Conservation (phyloP, 1,140 invertebrate genomes). For the Aphis gossypii region DNA sequence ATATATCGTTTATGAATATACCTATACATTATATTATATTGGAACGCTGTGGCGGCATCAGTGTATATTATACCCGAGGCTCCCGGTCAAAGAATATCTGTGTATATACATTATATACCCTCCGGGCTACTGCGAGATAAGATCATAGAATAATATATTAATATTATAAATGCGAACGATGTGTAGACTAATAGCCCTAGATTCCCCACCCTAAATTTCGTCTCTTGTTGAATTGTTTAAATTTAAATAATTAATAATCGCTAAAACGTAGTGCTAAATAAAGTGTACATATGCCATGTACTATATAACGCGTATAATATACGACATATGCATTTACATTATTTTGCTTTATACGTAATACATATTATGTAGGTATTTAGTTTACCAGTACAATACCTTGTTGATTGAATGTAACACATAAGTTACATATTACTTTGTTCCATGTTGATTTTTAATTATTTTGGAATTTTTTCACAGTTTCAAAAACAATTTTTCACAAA, state of each 20-base stretch:
- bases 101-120: not conserved
- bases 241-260: not conserved
- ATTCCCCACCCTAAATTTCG: not conserved
- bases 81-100: not conserved
- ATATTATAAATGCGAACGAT: not conserved
- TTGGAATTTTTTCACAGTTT: not conserved
- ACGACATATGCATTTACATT: not conserved
- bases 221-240: not conserved
- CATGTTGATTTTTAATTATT: not conserved
- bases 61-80: not conserved
- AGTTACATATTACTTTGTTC: not conserved
- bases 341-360: not conserved
- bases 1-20: conserved; percentile 2
- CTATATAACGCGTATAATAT: no score
- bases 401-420: not conserved
- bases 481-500: not conserved
- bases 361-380: no score
- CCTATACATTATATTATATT: not conserved
- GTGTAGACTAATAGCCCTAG: not conserved
- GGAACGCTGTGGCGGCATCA: conserved; percentile 1
- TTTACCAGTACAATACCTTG: not conserved
- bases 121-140: not conserved
- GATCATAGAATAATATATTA: not conserved
- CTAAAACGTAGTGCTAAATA: not conserved
- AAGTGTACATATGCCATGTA: not conserved